Evolutionary conservation across 1,140 invertebrate species (phyloP).

Genomic region (Drosophila paulistorum): DNA sequence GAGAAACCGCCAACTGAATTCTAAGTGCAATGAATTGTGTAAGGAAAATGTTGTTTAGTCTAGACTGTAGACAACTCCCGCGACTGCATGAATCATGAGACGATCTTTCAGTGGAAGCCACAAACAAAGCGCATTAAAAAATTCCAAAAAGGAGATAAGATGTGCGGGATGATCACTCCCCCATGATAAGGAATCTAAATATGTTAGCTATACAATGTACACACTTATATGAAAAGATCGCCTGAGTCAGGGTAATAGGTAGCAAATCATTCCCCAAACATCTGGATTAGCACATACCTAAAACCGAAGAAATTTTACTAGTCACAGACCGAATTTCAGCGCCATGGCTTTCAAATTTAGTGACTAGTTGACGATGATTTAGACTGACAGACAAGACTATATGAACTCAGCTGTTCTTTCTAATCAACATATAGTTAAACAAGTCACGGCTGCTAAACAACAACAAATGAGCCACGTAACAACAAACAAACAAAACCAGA

Average conservation of each 20-base stretch:
- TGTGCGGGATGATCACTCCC: conserved; percentile 40
- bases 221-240: conserved; percentile 1
- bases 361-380: too few species aligned
- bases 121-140: conserved; percentile 24
- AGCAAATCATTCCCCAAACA: background rate
- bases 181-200: conserved; percentile 30
- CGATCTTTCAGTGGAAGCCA: background rate
- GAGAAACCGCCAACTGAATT: conserved; percentile 31
- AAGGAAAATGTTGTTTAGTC: conserved; percentile 34
- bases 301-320: too few species aligned
- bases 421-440: too few species aligned
- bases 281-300: too few species aligned
- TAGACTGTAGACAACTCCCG: conserved; percentile 6
- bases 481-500: too few species aligned
- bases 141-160: conserved; percentile 40
- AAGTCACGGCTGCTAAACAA: too few species aligned
- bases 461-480: too few species aligned
- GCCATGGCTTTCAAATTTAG: too few species aligned
- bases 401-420: too few species aligned
- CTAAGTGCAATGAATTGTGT: conserved; percentile 24
- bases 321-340: too few species aligned
- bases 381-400: too few species aligned
- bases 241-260: conserved; percentile 27
- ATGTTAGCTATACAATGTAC: background rate
- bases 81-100: conserved; percentile 17